phyloP scores from a whole-genome alignment of 2,888 invertebrate species.

The Schrankia costaestrigalis region DNA sequence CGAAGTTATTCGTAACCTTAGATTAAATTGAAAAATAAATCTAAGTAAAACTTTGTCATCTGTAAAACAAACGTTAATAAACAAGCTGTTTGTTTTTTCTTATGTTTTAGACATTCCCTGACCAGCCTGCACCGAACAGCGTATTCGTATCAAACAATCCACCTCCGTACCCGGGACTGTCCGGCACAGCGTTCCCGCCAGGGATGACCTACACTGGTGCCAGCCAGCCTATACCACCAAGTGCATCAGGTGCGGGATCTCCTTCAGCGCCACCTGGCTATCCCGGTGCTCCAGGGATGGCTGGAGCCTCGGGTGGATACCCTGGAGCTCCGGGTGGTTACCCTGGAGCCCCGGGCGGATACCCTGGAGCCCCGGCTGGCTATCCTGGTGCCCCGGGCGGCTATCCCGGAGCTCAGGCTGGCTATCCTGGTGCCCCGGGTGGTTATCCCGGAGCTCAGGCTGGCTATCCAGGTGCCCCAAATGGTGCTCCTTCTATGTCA shows the following conservation, averaged over 20 bases:
- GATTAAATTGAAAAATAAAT: too few relatives aligned
- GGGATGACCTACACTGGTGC: conserved; percentile 51
- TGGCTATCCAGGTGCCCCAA: conserved; percentile 47
- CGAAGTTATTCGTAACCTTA: too few relatives aligned
- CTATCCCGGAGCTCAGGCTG: conserved; percentile 27
- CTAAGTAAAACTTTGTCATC: too few relatives aligned
- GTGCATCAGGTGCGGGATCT: conserved; percentile 26
- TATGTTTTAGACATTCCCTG: conserved; percentile 79
- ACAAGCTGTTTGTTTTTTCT: background rate
- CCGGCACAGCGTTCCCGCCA: conserved; percentile 51
- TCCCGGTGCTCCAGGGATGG: conserved; percentile 39
- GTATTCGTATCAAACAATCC: conserved; percentile 95
- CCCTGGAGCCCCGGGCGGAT: too few relatives aligned
- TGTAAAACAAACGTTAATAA: background rate
- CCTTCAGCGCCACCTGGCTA: conserved; percentile 41
- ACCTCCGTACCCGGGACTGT: conserved; percentile 96
- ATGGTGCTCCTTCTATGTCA: conserved; percentile 60
- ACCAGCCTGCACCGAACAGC: conserved; percentile 87
- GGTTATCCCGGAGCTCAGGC: conserved; percentile 30
- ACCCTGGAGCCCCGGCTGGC: conserved; percentile 36
- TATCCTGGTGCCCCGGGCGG: conserved; percentile 42
- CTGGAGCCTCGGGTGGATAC: conserved; percentile 30
- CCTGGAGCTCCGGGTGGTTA: too few relatives aligned
- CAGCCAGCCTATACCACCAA: conserved; percentile 22
- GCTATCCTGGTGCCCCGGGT: conserved; percentile 23